Evolutionary conservation across 2,888 invertebrate genomes (phyloP), one percentile per base, ranked within the genome.

Genomic region (Nineta flava): DNA sequence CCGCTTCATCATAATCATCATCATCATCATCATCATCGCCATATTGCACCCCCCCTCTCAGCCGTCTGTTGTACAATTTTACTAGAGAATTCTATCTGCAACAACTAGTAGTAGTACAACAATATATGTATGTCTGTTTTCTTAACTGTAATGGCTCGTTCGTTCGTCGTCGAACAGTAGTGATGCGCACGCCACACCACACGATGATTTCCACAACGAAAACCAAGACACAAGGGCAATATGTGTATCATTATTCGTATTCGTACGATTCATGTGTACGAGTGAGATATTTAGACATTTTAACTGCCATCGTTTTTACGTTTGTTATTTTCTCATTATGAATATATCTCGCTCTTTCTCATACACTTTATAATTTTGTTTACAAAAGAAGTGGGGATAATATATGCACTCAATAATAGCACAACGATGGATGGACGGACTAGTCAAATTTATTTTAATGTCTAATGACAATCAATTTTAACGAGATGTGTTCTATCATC

Each of bases 121-220:
- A 26, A 48, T 32, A 69, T 69, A 69, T 70, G 68, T 70, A 69
- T 69, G 69, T 71, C 70, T 71, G 70, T 70, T 70, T 70, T 71
- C 70, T 71, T 44, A 70, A 69, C 69, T 68, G 69, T 69, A 70
- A 70, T 70, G 68, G 69, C 68, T 69, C 65, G 47, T 40, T 70
- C 68, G 69, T 68, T 69, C 65, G 47, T 40, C 31, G 65, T 64
- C 63, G 62, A 62, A 26, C 26, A 26, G 7, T 1, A 26, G 26
- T 26, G 65, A 64, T 65, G 68, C 65, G 67, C 67, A 62, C 67
- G 62, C 61, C 62, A 62, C 61, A 61, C 61, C 56, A 57, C 59
- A 54, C 63, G 26, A 64, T 62, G 62, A 65, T 62, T 67, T 65
- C 65, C 62, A 59, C 61, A 26, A 60, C 65, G 64, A 63, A 65